These are phyloP conservation scores for Chionodraco myersi DNA, from an alignment of 2,113 vertebrate species.

Conservation along the genomic window DNA sequence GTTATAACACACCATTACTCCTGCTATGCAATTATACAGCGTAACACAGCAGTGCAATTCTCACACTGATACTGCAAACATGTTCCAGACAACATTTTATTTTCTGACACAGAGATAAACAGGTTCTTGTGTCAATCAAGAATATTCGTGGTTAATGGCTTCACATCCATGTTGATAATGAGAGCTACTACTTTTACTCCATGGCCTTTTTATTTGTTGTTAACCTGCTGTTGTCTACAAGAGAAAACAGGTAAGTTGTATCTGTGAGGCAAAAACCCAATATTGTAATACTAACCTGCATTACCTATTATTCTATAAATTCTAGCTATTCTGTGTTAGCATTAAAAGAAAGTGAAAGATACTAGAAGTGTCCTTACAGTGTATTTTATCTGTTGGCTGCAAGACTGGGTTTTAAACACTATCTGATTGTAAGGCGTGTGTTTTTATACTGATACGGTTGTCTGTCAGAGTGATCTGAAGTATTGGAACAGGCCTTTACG, in stretches of 20 bases:
- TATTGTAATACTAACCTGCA: constrained; percentile 16
- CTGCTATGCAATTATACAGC: constrained; percentile 29
- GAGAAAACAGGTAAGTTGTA: constrained; percentile 34
- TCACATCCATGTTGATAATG: constrained; percentile 3
- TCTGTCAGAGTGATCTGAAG: constrained; percentile 23
- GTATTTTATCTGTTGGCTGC: constrained; percentile 62
- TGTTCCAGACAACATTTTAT: not conserved
- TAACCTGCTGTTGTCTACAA: constrained; percentile 16
- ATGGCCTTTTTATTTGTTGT: constrained; percentile 21
- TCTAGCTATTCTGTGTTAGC: not conserved
- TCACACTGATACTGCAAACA: constrained; percentile 19
- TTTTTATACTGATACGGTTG: constrained; percentile 58
- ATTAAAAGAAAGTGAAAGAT: not conserved
- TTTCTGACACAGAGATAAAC: not conserved
- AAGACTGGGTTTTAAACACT: constrained; percentile 30
- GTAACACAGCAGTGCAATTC: constrained; percentile 11
- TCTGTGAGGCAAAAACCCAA: not conserved
- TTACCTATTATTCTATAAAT: not conserved
- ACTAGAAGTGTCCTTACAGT: not conserved
- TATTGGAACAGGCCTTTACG: not conserved
- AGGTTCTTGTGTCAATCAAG: not conserved
- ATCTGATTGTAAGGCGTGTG: constrained; percentile 60
- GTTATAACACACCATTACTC: constrained; percentile 45
- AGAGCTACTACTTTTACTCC: not conserved
- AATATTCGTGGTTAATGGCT: constrained; percentile 6